Evolutionary conservation across 2,113 vertebrate species (phyloP), one percentile per base, ranked within the genome.

Genomic region (Setophaga petechia): DNA sequence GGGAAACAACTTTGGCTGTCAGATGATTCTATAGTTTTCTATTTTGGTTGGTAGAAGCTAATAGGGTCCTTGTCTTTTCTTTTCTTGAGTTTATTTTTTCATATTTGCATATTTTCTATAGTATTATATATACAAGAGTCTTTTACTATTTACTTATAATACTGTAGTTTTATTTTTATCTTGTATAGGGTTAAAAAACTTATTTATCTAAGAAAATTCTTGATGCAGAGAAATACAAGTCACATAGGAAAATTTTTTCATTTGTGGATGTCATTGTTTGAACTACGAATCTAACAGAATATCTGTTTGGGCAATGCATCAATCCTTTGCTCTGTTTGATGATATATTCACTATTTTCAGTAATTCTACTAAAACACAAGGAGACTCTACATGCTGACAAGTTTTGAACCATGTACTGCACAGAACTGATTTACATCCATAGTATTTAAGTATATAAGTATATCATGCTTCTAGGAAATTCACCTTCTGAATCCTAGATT

Each of bases 51-150:
- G 24, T 15, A 44, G 21, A 83, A 28, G 13, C 3, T 66, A 77
- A 74, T 2, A 69, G 17, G 19, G 43, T 24, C 5, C 6, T 61
- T 73, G 27, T 55, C 11, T 31, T 55, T 31, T 69, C 37, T 33
- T 12, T 12, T 57, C 15, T 47, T 39, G 9, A 30, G 2, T 83
- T 86, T 49, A 39, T 54, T 80, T 73, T 37, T 41, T 17, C 10
- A 21, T n/a, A 57, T 49, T 77, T 87, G 4, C 11, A 8, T 54
- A 43, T 59, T 81, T 84, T 47, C 49, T 11, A 30, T 22, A 75
- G 16, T 6, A 58, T 47, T 67, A 0, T 2, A 47, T 23, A 69
- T 18, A 9, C 11, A 93, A 80, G 6, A 14, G 3, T 1, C 1
- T 66, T 62, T 39, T 16, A 41, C 62, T 76, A 65, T 63, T 58